A percentile compares a stretch with the other conserved stretches of the same genome.
Evolutionary conservation across 1,140 invertebrate genomes (phyloP).

Genomic region (Luehdorfia chinensis): DNA sequence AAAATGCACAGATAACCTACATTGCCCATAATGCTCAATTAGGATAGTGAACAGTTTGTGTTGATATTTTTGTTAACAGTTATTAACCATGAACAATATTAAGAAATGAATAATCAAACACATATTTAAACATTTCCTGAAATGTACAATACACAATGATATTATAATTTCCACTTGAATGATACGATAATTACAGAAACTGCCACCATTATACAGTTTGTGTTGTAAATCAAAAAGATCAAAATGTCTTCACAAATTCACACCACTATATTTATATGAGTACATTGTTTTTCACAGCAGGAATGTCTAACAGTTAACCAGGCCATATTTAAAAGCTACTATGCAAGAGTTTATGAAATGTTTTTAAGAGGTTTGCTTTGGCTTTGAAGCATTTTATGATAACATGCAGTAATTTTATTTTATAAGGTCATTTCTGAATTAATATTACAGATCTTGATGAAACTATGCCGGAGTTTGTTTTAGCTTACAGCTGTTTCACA

Average conservation of each 20-base stretch:
- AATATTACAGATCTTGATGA: no score
- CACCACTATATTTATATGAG: neutral
- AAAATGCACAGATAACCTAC: no score
- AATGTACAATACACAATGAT: neutral
- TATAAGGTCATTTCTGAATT: constrained; percentile 6
- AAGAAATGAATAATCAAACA: neutral
- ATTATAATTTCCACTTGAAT: neutral
- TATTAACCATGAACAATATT: neutral
- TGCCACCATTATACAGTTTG: neutral
- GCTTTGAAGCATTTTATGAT: no score
- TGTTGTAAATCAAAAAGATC: constrained; percentile 9
- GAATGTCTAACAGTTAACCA: neutral
- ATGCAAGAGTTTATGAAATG: no score
- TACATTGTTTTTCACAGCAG: neutral
- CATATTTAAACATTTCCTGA: neutral
- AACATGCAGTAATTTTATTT: neutral
- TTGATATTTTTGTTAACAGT: neutral
- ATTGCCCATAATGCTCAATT: neutral
- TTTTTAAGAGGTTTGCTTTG: no score
- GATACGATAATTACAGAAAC: neutral
- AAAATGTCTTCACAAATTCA: constrained; percentile 1
- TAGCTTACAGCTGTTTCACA: no score
- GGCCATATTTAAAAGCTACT: no score
- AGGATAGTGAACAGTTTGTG: no score
- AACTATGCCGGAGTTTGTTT: no score